phyloP scores from a whole-genome alignment of 2,113 vertebrate species.

The Halichoerus grypus region DNA sequence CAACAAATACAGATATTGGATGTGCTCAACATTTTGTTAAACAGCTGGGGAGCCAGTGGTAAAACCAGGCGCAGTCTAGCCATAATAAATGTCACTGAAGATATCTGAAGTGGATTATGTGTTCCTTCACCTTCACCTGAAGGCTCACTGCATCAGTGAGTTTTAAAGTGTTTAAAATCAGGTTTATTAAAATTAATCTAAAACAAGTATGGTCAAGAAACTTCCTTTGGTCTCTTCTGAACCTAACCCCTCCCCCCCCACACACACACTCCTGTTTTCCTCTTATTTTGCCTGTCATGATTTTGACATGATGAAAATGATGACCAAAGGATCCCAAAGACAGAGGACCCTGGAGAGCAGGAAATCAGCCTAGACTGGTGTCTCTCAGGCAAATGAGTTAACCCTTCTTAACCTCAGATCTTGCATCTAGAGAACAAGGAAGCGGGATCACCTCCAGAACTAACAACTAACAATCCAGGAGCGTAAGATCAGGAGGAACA shows the following conservation, averaged over 20 bases:
- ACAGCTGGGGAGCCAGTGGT: background rate
- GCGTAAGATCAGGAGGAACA: background rate
- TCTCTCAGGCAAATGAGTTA: background rate
- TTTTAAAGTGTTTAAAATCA: background rate
- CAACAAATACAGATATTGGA: background rate
- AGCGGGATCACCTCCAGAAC: background rate
- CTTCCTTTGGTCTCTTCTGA: background rate
- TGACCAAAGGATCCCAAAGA: background rate
- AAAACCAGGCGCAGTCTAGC: background rate
- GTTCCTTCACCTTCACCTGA: background rate
- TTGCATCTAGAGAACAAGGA: background rate
- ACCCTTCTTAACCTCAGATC: background rate
- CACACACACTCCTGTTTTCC: background rate
- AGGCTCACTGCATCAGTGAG: background rate
- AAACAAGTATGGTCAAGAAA: background rate
- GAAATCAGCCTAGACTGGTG: background rate
- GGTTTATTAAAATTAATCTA: background rate
- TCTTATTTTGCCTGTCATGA: background rate
- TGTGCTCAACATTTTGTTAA: background rate
- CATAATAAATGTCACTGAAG: background rate
- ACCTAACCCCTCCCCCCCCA: fast-evolving
- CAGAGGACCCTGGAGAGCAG: background rate
- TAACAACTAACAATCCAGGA: no score
- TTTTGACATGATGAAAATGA: no score
- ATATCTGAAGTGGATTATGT: background rate